A percentile compares a stretch with the other conserved stretches of the same genome.
Conservation (phyloP, 2,888 invertebrate genomes). For the Heteropelma amictum region DNA sequence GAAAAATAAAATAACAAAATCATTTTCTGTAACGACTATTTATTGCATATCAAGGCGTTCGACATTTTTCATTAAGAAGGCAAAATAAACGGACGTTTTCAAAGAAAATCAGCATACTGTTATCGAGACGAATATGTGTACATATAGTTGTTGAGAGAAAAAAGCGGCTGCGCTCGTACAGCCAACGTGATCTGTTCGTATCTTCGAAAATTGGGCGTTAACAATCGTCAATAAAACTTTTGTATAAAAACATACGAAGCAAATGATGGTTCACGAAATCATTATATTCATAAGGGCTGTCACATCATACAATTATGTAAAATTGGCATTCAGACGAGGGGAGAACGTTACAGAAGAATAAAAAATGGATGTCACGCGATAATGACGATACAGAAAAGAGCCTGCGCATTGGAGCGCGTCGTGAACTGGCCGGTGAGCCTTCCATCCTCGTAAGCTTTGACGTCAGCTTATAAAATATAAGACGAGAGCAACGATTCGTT, state of each 20-base stretch:
- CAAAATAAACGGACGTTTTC: too few relatives aligned
- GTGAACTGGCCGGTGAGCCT: constrained; percentile 80
- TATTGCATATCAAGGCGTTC: too few relatives aligned
- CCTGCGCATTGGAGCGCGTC: constrained; percentile 55
- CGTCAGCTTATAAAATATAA: constrained; percentile 79
- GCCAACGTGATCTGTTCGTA: constrained; percentile 36
- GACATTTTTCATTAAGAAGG: too few relatives aligned
- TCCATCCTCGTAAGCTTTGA: constrained; percentile 77
- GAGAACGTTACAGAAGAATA: constrained; percentile 40
- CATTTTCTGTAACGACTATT: not conserved
- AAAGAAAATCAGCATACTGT: too few relatives aligned
- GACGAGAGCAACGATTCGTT: constrained; percentile 80
- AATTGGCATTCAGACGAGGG: not conserved
- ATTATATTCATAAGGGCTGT: constrained; percentile 20
- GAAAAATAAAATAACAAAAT: not conserved
- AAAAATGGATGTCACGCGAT: constrained; percentile 70
- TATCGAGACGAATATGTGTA: too few relatives aligned
- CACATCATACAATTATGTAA: not conserved
- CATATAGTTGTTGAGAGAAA: not conserved
- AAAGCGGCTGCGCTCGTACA: constrained; percentile 44
- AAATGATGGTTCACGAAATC: not conserved
- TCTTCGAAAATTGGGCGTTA: constrained; percentile 60
- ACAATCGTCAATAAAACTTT: constrained; percentile 44
- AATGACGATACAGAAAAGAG: constrained; percentile 33
- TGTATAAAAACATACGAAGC: constrained; percentile 32